phyloP scores from a whole-genome alignment of 2,888 invertebrate genomes.

The Lingula anatina region DNA sequence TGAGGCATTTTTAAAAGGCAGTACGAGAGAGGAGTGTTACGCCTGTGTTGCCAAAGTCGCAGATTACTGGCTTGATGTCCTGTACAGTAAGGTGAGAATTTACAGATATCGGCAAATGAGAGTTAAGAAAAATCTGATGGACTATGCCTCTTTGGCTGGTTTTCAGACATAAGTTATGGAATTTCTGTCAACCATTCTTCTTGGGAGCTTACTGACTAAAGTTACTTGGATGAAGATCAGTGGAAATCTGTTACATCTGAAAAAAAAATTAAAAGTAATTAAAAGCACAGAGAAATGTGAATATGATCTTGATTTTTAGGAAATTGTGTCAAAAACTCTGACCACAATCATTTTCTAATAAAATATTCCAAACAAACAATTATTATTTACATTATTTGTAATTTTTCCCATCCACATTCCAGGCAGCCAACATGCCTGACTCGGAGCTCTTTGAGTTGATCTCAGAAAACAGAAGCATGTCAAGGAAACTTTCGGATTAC shows the following conservation, averaged over 20 bases:
- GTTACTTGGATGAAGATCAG: too few relatives aligned
- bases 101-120: neutral
- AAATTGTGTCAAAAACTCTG: neutral
- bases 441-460: slow-evolving; percentile 90
- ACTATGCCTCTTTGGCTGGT: neutral
- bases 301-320: too few relatives aligned
- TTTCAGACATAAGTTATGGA: too few relatives aligned
- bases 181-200: too few relatives aligned
- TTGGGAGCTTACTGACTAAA: too few relatives aligned
- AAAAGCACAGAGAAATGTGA: too few relatives aligned
- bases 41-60: slow-evolving; percentile 92
- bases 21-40: slow-evolving; percentile 81
- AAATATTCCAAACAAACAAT: too few relatives aligned
- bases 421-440: slow-evolving; percentile 85
- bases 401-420: slow-evolving; percentile 5
- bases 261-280: too few relatives aligned
- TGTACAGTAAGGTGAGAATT: slow-evolving; percentile 72
- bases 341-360: too few relatives aligned
- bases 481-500: slow-evolving; percentile 89
- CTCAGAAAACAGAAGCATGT: slow-evolving; percentile 87
- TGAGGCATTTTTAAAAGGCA: slow-evolving; percentile 90
- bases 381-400: neutral
- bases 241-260: too few relatives aligned
- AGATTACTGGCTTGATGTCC: slow-evolving; percentile 95
- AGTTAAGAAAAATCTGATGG: neutral